Evolutionary conservation across 2,113 vertebrate genomes (phyloP).

Genomic region (Podarcis raffonei): DNA sequence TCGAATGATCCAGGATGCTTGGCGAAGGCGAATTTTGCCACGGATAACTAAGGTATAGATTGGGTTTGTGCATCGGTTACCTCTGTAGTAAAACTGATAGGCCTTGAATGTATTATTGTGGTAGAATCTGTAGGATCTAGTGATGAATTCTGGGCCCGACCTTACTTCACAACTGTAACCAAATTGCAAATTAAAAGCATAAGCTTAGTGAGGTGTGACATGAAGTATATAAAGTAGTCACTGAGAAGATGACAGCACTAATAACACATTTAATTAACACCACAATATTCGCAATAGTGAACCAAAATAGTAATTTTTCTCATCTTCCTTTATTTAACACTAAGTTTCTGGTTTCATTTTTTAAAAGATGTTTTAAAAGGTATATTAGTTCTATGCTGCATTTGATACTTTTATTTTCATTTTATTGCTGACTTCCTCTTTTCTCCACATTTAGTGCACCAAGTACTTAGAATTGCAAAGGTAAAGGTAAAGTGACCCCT

Average conservation of each 20-base stretch:
- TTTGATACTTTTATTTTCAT: not conserved
- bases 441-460: not conserved
- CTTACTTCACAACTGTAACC: constrained; percentile 91
- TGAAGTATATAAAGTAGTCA: not conserved
- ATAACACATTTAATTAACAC: too few species aligned
- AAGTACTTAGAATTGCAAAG: too few species aligned
- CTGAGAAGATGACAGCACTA: too few species aligned
- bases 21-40: constrained; percentile 89
- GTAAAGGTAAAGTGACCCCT: too few species aligned
- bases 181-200: not conserved
- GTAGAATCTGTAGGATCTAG: constrained; percentile 93
- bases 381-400: not conserved
- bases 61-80: constrained; percentile 84
- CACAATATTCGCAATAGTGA: not conserved
- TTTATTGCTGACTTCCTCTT: not conserved
- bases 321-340: not conserved
- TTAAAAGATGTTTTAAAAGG: not conserved
- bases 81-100: constrained; percentile 86
- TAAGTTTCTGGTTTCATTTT: not conserved
- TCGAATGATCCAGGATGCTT: constrained; percentile 95
- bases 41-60: constrained; percentile 84
- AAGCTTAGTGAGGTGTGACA: constrained; percentile 15
- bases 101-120: constrained; percentile 90
- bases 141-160: constrained; percentile 94
- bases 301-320: not conserved